Conservation (phyloP, 2,888 invertebrate species). For the Podabrus alpinus region DNA sequence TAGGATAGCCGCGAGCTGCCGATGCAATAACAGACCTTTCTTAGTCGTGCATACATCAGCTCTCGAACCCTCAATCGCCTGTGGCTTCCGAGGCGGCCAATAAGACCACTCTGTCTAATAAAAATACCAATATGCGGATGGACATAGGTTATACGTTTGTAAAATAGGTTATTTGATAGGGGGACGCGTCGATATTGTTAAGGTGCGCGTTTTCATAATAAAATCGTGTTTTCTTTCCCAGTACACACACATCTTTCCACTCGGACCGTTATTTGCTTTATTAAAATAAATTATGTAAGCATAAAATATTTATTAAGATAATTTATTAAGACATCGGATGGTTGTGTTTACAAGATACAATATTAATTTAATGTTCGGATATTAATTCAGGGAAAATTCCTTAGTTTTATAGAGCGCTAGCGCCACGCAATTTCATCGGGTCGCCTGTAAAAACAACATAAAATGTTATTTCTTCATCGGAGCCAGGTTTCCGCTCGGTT, state of each 20-base stretch:
- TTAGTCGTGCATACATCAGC: conserved; percentile 49
- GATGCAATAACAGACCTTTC: conserved; percentile 50
- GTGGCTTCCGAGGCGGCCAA: conserved; percentile 41
- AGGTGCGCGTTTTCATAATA: conserved; percentile 4
- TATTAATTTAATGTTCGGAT: conserved; percentile 47
- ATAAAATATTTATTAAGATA: conserved; percentile 31
- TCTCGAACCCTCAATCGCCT: conserved; percentile 39
- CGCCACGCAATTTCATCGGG: conserved; percentile 48
- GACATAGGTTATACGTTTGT: conserved; percentile 50
- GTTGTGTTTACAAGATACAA: conserved; percentile 36
- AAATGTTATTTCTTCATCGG: conserved; percentile 56
- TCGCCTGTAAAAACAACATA: conserved; percentile 54
- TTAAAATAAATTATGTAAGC: conserved; percentile 29
- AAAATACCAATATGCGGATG: conserved; percentile 47
- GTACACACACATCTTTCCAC: neutral
- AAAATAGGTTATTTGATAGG: conserved; percentile 35
- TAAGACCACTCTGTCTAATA: conserved; percentile 47
- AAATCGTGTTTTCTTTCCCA: neutral
- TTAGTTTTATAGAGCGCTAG: conserved; percentile 42
- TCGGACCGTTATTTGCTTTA: conserved; percentile 19
- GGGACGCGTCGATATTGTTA: conserved; percentile 9
- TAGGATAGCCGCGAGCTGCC: conserved; percentile 45
- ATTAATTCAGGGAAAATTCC: conserved; percentile 48
- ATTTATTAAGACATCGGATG: conserved; percentile 32
- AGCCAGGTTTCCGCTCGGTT: conserved; percentile 52